Evolutionary conservation across 1,140 invertebrate genomes (phyloP).

Genomic region (Drosophila kepulauana): DNA sequence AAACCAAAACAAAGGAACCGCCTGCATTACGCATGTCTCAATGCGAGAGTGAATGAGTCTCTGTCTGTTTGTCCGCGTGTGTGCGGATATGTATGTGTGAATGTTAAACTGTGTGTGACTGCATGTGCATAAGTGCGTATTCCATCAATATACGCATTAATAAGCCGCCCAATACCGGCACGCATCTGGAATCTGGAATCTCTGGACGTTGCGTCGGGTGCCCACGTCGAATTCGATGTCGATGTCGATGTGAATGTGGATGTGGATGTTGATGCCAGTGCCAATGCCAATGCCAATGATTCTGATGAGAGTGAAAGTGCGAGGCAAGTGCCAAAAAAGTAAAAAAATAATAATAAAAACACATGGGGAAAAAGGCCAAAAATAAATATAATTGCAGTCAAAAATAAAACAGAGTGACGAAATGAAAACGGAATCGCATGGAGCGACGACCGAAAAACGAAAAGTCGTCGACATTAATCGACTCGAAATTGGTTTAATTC

Average conservation of each 20-base stretch:
- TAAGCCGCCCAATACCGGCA: slow-evolving; percentile 62
- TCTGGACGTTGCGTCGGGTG: slow-evolving; percentile 64
- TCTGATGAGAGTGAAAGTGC: slow-evolving; percentile 67
- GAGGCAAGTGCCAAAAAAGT: slow-evolving; percentile 44
- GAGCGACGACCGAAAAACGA: slow-evolving; percentile 30
- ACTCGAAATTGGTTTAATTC: slow-evolving; percentile 80
- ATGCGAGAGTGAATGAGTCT: slow-evolving; percentile 32
- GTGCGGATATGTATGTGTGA: slow-evolving; percentile 32
- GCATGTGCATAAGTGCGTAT: slow-evolving; percentile 64
- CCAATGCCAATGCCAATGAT: slow-evolving; percentile 19
- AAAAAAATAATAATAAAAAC: slow-evolving; percentile 21
- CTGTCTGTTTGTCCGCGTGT: slow-evolving; percentile 21
- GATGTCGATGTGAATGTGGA: background rate
- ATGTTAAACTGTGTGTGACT: slow-evolving; percentile 17
- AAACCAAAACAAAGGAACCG: slow-evolving; percentile 50
- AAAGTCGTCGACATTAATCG: slow-evolving; percentile 77
- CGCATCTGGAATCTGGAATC: slow-evolving; percentile 50
- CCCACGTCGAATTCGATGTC: slow-evolving; percentile 10
- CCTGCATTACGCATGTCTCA: slow-evolving; percentile 73
- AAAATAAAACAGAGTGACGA: slow-evolving; percentile 40
- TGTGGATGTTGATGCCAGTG: background rate
- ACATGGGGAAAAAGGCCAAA: slow-evolving; percentile 52
- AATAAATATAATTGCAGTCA: slow-evolving; percentile 76
- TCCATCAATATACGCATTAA: slow-evolving; percentile 82
- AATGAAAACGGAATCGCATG: slow-evolving; percentile 10